A percentile compares a stretch with the other conserved stretches of the same genome.
phyloP scores from a whole-genome alignment of 2,888 invertebrate species.

The Melinopterus prodromus region DNA sequence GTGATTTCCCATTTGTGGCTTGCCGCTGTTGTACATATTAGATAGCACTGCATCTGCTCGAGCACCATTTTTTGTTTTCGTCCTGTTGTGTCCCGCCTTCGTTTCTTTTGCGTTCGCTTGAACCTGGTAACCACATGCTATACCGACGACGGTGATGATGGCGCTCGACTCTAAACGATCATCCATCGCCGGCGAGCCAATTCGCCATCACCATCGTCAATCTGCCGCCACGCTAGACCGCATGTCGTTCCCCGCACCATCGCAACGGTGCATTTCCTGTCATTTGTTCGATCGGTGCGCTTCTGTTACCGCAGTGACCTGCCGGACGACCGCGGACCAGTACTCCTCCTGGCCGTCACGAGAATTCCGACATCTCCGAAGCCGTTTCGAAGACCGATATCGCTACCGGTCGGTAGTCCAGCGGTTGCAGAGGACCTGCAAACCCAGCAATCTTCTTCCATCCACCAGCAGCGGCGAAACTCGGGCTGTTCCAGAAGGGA shows the following conservation, averaged over 20 bases:
- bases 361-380: slow-evolving; percentile 62
- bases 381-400: slow-evolving; percentile 54
- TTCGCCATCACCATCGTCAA: background rate
- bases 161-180: background rate
- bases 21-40: background rate
- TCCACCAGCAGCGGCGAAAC: background rate
- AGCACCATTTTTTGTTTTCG: background rate
- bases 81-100: background rate
- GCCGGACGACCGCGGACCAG: slow-evolving; percentile 69
- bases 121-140: background rate
- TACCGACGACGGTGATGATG: background rate
- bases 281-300: slow-evolving; percentile 9
- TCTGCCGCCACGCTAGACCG: background rate
- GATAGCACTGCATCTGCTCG: background rate
- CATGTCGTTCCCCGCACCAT: slow-evolving; percentile 12
- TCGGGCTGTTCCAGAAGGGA: background rate
- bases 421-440: slow-evolving; percentile 17
- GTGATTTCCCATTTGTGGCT: background rate
- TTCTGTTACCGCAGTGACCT: slow-evolving; percentile 65
- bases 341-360: slow-evolving; percentile 69
- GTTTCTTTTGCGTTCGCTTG: background rate
- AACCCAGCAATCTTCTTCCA: slow-evolving; percentile 14
- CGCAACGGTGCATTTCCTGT: background rate
- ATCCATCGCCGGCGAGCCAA: background rate
- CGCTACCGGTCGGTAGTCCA: slow-evolving; percentile 49